A percentile compares a stretch with the other conserved stretches of the same genome.
These are phyloP conservation scores for Lordiphosa mommai DNA, from an alignment of 1,140 invertebrate genomes.

Conservation along the genomic window DNA sequence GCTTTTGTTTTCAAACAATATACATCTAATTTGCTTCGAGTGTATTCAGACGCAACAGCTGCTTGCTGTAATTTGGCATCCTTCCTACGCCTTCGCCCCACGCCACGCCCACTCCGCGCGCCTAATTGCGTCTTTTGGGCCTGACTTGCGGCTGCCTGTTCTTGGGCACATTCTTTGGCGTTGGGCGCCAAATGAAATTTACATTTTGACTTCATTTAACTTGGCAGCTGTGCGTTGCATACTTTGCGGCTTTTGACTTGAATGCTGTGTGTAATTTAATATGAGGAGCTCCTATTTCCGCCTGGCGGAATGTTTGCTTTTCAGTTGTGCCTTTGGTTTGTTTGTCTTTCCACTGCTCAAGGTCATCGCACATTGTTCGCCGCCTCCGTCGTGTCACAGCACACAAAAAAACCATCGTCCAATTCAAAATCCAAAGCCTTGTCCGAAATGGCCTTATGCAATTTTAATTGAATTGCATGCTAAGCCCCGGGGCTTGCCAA, in stretches of 20 bases:
- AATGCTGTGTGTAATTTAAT: constrained; percentile 56
- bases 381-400: constrained; percentile 7
- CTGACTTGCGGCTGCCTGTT: constrained; percentile 29
- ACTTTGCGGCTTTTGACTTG: constrained; percentile 18
- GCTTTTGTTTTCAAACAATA: too few species aligned
- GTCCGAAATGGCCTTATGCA: constrained; percentile 61
- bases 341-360: constrained; percentile 2
- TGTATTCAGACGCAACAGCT: constrained; percentile 58
- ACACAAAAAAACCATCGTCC: background rate
- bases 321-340: background rate
- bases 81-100: background rate
- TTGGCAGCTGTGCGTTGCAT: constrained; percentile 33
- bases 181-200: constrained; percentile 60
- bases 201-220: constrained; percentile 76
- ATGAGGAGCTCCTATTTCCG: constrained; percentile 15
- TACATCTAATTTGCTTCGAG: too few species aligned
- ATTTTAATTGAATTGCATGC: constrained; percentile 74
- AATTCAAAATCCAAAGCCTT: constrained; percentile 23
- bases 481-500: constrained; percentile 35
- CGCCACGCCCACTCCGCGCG: constrained; percentile 23
- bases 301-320: constrained; percentile 4
- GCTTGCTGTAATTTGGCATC: constrained; percentile 52
- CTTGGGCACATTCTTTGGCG: constrained; percentile 12
- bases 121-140: constrained; percentile 56
- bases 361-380: constrained; percentile 3